Evolutionary conservation across 2,113 vertebrate genomes (phyloP).

Genomic region (Empidonax traillii): DNA sequence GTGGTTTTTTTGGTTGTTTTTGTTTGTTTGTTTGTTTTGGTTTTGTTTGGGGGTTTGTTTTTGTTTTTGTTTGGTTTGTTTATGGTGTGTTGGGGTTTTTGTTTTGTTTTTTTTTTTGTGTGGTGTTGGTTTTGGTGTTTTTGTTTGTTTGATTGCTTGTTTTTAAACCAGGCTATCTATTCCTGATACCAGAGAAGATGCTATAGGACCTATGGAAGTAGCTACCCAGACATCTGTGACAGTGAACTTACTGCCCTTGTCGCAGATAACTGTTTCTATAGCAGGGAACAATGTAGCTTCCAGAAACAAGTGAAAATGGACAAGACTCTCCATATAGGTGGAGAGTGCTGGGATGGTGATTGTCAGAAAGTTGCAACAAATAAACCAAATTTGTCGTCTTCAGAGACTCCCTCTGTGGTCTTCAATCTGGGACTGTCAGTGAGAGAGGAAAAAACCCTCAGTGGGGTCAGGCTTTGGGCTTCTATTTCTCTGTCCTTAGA

Average conservation of each 20-base stretch:
- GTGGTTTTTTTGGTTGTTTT: not conserved
- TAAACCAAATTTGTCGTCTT: not conserved
- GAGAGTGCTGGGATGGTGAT: not conserved
- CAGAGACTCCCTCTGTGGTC: not conserved
- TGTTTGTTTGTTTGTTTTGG: no score
- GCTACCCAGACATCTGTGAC: not conserved
- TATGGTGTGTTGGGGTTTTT: no score
- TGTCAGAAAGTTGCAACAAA: fast-evolving
- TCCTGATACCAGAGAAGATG: not conserved
- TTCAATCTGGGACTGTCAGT: not conserved
- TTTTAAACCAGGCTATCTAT: not conserved
- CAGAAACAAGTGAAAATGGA: not conserved
- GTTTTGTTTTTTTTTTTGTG: no score
- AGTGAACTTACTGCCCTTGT: not conserved
- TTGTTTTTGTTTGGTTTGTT: no score
- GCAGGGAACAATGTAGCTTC: fast-evolving
- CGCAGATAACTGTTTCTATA: not conserved
- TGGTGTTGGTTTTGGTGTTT: no score
- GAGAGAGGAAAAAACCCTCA: not conserved
- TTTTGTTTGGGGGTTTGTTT: no score
- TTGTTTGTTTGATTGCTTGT: no score
- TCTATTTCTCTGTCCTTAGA: not conserved
- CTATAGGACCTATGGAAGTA: not conserved
- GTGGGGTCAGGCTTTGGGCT: not conserved
- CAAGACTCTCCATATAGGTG: not conserved